Conservation (phyloP, 2,888 invertebrate genomes). For the Hydrotaea diabolus region DNA sequence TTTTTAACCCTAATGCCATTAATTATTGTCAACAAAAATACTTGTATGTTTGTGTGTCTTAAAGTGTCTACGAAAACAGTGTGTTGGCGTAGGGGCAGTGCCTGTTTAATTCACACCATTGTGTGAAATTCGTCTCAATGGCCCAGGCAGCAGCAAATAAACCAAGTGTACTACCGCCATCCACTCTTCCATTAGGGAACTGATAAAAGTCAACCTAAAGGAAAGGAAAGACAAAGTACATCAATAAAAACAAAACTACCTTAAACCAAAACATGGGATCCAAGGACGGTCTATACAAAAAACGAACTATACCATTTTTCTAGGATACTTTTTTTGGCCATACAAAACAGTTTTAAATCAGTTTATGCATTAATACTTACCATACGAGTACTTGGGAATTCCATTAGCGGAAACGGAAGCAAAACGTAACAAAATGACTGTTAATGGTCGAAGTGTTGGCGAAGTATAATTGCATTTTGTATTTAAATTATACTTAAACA, state of each 20-base stretch:
- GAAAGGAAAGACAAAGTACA: too few relatives aligned
- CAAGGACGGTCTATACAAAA: not conserved
- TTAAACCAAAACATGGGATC: too few relatives aligned
- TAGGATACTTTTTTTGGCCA: not conserved
- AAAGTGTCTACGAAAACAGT: not conserved
- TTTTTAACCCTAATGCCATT: conserved; percentile 61
- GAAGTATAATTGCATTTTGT: not conserved
- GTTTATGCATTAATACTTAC: not conserved
- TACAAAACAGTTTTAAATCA: not conserved
- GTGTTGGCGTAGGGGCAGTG: not conserved
- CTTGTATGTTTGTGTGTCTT: not conserved
- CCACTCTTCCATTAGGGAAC: not conserved
- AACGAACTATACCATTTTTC: not conserved
- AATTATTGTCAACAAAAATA: conserved; percentile 63
- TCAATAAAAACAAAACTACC: not conserved
- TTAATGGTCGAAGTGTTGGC: not conserved
- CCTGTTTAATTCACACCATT: not conserved
- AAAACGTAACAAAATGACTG: not conserved
- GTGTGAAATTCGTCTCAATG: not conserved
- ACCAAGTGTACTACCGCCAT: not conserved
- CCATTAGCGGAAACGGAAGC: not conserved
- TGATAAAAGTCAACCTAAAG: not conserved
- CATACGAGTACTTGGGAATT: not conserved
- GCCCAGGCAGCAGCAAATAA: not conserved
- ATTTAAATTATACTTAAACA: conserved; percentile 5